A percentile compares a stretch with the other conserved stretches of the same genome.
phyloP scores from a whole-genome alignment of 53 echinoderm and acorn worm genomes.

The Paracentrotus lividus region DNA sequence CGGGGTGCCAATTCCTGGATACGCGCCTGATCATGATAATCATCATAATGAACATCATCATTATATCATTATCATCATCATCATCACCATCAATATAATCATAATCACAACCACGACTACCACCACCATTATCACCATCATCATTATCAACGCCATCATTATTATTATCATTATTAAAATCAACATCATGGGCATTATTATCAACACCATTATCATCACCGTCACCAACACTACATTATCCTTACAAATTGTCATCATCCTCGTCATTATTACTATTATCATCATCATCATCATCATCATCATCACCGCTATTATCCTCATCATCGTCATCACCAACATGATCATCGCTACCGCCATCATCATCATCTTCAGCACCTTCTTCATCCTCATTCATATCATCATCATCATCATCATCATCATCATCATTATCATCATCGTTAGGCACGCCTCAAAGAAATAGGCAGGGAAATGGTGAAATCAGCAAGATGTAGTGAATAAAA shows the following conservation, averaged over 20 bases:
- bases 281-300: slow-evolving; percentile 66
- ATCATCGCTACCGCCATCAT: background rate
- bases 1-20: too few relatives aligned
- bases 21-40: too few relatives aligned
- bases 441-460: too few relatives aligned
- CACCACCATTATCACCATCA: slow-evolving; percentile 52
- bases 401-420: slow-evolving; percentile 61
- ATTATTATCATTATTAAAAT: background rate
- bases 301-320: background rate
- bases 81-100: slow-evolving; percentile 27
- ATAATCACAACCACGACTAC: slow-evolving; percentile 13
- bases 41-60: slow-evolving; percentile 47
- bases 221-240: slow-evolving; percentile 12
- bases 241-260: slow-evolving; percentile 38
- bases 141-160: slow-evolving; percentile 42
- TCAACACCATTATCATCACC: slow-evolving; percentile 3
- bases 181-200: background rate
- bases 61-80: slow-evolving; percentile 52
- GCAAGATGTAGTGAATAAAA: too few relatives aligned
- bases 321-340: slow-evolving; percentile 33
- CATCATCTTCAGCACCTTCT: slow-evolving; percentile 24
- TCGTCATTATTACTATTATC: slow-evolving; percentile 9
- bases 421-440: slow-evolving; percentile 61
- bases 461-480: too few relatives aligned
- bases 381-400: slow-evolving; percentile 31